Conservation (phyloP, 2,888 invertebrate species). For the Drosophila basisetae region DNA sequence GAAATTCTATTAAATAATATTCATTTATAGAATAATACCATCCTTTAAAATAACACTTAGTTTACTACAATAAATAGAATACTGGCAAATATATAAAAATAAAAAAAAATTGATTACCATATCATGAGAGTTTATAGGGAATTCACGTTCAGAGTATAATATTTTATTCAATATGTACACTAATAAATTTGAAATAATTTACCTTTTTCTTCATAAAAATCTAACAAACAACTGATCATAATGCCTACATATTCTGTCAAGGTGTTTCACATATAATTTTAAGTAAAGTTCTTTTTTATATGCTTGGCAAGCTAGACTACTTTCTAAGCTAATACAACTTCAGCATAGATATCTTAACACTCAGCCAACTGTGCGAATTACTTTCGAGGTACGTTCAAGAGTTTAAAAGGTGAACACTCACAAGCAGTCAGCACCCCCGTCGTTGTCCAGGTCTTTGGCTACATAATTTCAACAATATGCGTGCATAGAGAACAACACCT, state of each 20-base stretch:
- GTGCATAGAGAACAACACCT: constrained; percentile 61
- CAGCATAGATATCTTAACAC: neutral
- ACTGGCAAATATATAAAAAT: too few species aligned
- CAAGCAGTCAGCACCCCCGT: constrained; percentile 14
- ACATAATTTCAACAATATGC: constrained; percentile 84
- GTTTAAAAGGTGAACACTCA: constrained; percentile 70
- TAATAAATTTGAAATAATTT: neutral
- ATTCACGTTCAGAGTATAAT: neutral
- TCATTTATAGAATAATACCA: neutral
- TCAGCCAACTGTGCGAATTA: constrained; percentile 42
- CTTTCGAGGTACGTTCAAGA: constrained; percentile 43
- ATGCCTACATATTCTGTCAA: neutral
- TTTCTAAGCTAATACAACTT: neutral
- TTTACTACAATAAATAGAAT: too few species aligned
- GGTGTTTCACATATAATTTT: neutral
- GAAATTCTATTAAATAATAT: neutral
- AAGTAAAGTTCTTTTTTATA: neutral
- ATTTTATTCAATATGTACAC: neutral
- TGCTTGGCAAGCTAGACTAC: neutral
- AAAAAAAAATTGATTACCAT: neutral
- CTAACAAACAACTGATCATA: neutral
- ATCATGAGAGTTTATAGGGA: neutral
- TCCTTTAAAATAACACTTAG: neutral
- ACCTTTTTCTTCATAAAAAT: neutral
- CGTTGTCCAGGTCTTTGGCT: constrained; percentile 49